A percentile compares a stretch with the other conserved stretches of the same genome.
Evolutionary conservation across 1,140 invertebrate species (phyloP).

Genomic region (Drosophila pseudoananassae): DNA sequence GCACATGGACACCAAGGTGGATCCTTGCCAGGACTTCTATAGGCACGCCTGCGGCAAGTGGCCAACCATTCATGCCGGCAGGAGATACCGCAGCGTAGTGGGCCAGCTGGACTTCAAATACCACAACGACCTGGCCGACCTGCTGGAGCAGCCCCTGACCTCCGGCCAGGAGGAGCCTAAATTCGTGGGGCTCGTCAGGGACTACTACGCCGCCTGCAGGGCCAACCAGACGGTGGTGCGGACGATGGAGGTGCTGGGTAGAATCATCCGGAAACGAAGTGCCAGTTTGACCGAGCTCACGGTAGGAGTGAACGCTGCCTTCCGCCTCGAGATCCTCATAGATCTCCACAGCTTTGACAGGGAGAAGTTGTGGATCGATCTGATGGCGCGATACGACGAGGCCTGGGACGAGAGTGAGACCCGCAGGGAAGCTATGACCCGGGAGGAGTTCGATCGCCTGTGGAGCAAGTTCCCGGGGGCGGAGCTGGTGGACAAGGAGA

Average conservation of each 20-base stretch:
- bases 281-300: not conserved
- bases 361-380: not conserved
- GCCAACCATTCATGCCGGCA: slow-evolving; percentile 6
- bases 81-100: slow-evolving; percentile 18
- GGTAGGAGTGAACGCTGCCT: slow-evolving; percentile 24
- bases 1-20: slow-evolving; percentile 4
- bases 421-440: not conserved
- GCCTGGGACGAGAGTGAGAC: not conserved
- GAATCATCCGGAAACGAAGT: not conserved
- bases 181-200: slow-evolving; percentile 33
- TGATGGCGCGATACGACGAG: not conserved
- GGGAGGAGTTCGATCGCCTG: slow-evolving; percentile 10
- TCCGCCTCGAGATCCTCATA: not conserved
- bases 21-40: slow-evolving; percentile 53
- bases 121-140: slow-evolving; percentile 10
- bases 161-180: not conserved
- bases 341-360: not conserved
- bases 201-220: slow-evolving; percentile 47
- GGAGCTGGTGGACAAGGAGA: not conserved
- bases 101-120: slow-evolving; percentile 45
- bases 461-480: not conserved
- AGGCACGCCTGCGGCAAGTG: slow-evolving; percentile 53
- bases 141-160: slow-evolving; percentile 19
- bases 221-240: not conserved
- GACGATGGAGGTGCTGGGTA: slow-evolving; percentile 4